Conservation (phyloP, 2,113 vertebrate genomes). For the human region DNA sequence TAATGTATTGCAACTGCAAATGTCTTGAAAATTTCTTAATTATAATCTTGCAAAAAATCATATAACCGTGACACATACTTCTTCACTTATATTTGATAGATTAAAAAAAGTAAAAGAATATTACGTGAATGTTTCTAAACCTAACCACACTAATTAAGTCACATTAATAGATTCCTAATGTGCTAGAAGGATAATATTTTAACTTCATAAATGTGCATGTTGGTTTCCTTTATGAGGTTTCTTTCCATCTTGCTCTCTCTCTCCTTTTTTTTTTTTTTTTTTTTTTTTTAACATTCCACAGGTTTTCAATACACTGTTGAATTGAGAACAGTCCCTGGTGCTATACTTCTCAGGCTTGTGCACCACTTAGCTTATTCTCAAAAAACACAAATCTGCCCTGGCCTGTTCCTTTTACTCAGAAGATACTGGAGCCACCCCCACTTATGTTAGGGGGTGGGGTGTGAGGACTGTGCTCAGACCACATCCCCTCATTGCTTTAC, state of each 20-base stretch:
- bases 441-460: neutral
- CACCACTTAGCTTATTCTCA: neutral
- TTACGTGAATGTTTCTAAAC: no score
- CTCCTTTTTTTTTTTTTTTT: neutral
- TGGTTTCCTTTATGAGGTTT: neutral
- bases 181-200: neutral
- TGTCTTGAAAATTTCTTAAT: neutral
- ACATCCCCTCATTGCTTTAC: neutral
- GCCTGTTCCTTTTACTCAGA: neutral
- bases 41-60: neutral
- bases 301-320: neutral
- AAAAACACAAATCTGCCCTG: neutral
- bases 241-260: neutral
- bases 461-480: fast-evolving
- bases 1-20: neutral
- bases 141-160: neutral
- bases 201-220: neutral
- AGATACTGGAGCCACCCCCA: neutral
- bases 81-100: neutral
- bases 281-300: neutral
- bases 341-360: neutral
- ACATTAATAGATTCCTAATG: neutral
- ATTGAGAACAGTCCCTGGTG: neutral
- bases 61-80: neutral
- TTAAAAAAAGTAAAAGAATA: neutral